A percentile compares a stretch with the other conserved stretches of the same genome.
phyloP scores from a whole-genome alignment of 2,888 invertebrate species.

The Ditula angustiorana region DNA sequence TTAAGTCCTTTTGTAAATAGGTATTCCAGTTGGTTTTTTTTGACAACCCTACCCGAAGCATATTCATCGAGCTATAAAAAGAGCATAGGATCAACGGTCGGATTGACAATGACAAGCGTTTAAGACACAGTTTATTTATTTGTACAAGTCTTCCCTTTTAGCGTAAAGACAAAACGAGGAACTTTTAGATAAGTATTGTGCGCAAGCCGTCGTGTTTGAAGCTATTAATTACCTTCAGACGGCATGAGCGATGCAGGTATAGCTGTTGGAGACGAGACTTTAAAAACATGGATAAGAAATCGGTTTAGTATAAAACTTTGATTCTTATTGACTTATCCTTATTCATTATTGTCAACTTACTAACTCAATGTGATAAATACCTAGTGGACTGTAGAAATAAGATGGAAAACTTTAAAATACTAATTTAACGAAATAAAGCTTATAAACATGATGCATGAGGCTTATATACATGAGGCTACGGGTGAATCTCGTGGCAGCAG shows the following conservation, averaged over 20 bases:
- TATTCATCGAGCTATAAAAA: constrained; percentile 77
- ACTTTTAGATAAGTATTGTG: constrained; percentile 80
- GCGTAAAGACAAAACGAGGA: constrained; percentile 76
- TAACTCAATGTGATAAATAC: too few relatives aligned
- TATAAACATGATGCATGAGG: too few relatives aligned
- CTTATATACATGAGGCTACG: too few relatives aligned
- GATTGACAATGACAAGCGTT: constrained; percentile 84
- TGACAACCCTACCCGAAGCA: constrained; percentile 52
- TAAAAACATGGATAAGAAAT: constrained; percentile 21
- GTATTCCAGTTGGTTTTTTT: neutral
- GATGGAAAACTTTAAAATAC: too few relatives aligned
- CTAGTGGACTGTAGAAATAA: too few relatives aligned
- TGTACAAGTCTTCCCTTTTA: constrained; percentile 84
- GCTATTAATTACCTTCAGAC: constrained; percentile 71
- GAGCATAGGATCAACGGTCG: constrained; percentile 69
- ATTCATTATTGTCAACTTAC: too few relatives aligned
- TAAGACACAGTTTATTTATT: constrained; percentile 81
- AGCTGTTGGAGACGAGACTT: constrained; percentile 9
- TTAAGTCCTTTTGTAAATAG: too few relatives aligned
- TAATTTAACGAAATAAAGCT: too few relatives aligned
- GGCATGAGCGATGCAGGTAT: constrained; percentile 60
- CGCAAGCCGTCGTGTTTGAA: constrained; percentile 66
- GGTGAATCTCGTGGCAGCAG: too few relatives aligned
- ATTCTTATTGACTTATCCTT: neutral
- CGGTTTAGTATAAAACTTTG: constrained; percentile 9